Evolutionary conservation across 2,113 vertebrate species (phyloP).

Genomic region (Nycticebus coucang): DNA sequence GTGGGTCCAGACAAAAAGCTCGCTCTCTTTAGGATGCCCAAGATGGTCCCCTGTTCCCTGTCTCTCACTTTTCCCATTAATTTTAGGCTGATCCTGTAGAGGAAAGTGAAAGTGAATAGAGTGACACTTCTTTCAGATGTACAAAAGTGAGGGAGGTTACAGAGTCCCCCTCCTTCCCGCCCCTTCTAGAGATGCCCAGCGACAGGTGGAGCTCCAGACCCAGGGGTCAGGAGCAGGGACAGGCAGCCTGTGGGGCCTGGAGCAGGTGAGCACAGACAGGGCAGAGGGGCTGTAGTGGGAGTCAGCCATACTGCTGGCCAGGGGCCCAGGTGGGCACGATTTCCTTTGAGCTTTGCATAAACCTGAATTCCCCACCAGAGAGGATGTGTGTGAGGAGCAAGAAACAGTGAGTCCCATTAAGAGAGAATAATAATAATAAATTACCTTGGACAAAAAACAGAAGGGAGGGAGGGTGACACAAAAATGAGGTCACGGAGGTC

Average conservation of each 20-base stretch:
- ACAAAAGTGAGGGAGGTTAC: background rate
- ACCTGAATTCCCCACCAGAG: conserved; percentile 76
- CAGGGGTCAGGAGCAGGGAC: background rate
- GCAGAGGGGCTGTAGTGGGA: background rate
- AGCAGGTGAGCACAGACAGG: background rate
- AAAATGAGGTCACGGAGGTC: too few species aligned
- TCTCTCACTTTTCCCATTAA: background rate
- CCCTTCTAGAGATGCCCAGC: background rate
- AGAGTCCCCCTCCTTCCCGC: background rate
- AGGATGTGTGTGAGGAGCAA: conserved; percentile 77
- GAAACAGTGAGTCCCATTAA: conserved; percentile 82
- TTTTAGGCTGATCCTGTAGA: background rate
- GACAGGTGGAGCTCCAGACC: background rate
- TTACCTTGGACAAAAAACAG: conserved; percentile 84
- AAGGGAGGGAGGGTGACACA: background rate
- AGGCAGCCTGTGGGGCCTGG: background rate
- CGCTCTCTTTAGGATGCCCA: background rate
- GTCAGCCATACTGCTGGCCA: background rate
- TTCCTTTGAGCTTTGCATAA: conserved; percentile 66
- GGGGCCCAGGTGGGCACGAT: background rate
- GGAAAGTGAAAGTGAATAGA: background rate
- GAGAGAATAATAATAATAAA: conserved; percentile 84
- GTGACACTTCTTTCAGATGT: background rate
- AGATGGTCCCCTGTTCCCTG: background rate
- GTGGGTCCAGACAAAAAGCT: background rate